A percentile compares a stretch with the other conserved stretches of the same genome.
phyloP scores from a whole-genome alignment of 2,797 vertebrate species.

The Tragelaphus eurycerus region DNA sequence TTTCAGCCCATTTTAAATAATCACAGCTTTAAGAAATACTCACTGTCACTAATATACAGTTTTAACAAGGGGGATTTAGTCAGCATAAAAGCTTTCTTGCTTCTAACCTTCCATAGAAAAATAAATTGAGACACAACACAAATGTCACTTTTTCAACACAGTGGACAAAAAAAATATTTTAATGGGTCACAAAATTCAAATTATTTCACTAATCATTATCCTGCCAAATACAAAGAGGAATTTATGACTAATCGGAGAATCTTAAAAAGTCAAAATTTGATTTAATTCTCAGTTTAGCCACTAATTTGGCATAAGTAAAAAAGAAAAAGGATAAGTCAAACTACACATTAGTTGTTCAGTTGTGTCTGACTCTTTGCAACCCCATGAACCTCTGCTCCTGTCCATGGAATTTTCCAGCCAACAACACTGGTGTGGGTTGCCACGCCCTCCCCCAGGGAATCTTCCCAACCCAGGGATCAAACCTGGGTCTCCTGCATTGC shows the following conservation, averaged over 20 bases:
- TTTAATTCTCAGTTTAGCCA: constrained; percentile 13
- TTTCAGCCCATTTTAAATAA: constrained; percentile 26
- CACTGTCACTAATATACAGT: neutral
- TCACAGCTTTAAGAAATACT: neutral
- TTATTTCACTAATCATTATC: neutral
- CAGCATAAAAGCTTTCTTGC: neutral
- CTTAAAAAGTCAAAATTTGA: neutral
- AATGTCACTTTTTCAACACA: constrained; percentile 8
- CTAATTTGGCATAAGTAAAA: neutral
- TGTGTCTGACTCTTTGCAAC: neutral
- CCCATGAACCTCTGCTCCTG: neutral
- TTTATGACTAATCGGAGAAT: constrained; percentile 8
- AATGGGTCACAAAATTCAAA: constrained; percentile 30
- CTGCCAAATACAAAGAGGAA: constrained; percentile 22
- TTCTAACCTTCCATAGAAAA: constrained; percentile 5
- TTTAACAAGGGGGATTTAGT: neutral
- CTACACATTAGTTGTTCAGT: neutral
- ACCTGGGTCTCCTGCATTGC: neutral
- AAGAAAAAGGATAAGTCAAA: neutral
- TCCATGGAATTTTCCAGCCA: neutral
- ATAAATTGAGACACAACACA: neutral
- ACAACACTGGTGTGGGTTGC: neutral
- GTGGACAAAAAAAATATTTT: neutral
- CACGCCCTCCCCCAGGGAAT: neutral
- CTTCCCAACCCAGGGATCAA: neutral